Evolutionary conservation across 2,113 vertebrate species (phyloP), one percentile per base, ranked within the genome.

Genomic region (Dasyprocta punctata): DNA sequence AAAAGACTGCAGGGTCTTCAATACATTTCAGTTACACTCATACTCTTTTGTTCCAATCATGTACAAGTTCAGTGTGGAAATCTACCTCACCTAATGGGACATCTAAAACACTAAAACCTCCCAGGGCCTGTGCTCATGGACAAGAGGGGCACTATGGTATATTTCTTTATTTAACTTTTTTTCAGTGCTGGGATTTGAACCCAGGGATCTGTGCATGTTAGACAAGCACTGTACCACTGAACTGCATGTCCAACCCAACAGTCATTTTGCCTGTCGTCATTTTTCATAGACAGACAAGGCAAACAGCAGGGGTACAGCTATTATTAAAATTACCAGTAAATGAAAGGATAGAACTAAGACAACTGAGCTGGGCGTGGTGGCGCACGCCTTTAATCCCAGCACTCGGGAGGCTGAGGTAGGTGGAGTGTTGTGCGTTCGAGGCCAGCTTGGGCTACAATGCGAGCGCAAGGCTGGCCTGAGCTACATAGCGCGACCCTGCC

Each of bases 1-100:
- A 54, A 54, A 96, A 38, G 58, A 89, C 88, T 75, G 94, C 71
- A 92, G 80, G 67, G 56, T 89, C 65, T 93, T 91, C 16, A 97
- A 84, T 87, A 94, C 26, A n/a, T 75, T 49, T 80, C 86, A 54
- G 49, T 49, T 47, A 36, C 2, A 49, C 26, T 52, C 38, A 13
- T 12, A 38, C 10, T 30, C 12, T 93, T 93, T 26, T 71, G 20
- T 67, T 86, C 19, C 26, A 75, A 60, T 52, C 19, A 26, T 0
- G 30, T 13, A 11, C 86, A 75, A 84, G 63, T 95, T 67, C 20
- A 49, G 17, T 2, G 33, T 38, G 16, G 26, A 77, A 60, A 44
- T 85, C 30, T 24, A 9, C 8, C 3, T 47, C 81, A 61, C 20
- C 12, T 3, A 30, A 86, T 5, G 56, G 49, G 56, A 52, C 22